Conservation (phyloP, 2,113 vertebrate species). For the Hepsetus odoe region DNA sequence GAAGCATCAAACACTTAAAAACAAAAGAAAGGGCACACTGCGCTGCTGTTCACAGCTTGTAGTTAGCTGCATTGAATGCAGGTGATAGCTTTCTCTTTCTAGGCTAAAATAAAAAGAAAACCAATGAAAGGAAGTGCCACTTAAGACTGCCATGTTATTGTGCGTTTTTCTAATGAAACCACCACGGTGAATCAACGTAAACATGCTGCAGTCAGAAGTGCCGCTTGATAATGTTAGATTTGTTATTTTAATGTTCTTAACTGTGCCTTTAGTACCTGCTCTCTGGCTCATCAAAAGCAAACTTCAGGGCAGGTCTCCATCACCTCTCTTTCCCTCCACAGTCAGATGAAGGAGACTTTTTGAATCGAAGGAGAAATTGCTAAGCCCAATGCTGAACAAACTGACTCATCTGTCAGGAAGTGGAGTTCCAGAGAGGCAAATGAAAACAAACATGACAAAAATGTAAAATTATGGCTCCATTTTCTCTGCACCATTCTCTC, state of each 20-base stretch:
- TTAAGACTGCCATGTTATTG: neutral
- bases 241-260: slow-evolving; percentile 8
- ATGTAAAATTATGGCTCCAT: slow-evolving; percentile 52
- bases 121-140: neutral
- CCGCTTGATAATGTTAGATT: neutral
- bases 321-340: slow-evolving; percentile 12
- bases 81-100: neutral
- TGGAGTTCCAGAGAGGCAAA: slow-evolving; percentile 33
- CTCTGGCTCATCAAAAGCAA: slow-evolving; percentile 14
- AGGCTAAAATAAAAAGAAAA: neutral
- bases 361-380: slow-evolving; percentile 6
- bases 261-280: neutral
- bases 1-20: neutral
- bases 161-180: neutral
- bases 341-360: slow-evolving; percentile 32
- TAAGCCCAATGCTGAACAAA: slow-evolving; percentile 20
- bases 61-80: neutral
- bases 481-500: slow-evolving; percentile 48
- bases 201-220: neutral
- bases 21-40: neutral
- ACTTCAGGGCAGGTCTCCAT: neutral
- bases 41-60: too few relatives aligned
- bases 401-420: slow-evolving; percentile 16
- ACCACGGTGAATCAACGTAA: neutral
- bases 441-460: slow-evolving; percentile 57